Evolutionary conservation across 2,797 vertebrate species (phyloP).

Genomic region (Sciurus vulgaris): DNA sequence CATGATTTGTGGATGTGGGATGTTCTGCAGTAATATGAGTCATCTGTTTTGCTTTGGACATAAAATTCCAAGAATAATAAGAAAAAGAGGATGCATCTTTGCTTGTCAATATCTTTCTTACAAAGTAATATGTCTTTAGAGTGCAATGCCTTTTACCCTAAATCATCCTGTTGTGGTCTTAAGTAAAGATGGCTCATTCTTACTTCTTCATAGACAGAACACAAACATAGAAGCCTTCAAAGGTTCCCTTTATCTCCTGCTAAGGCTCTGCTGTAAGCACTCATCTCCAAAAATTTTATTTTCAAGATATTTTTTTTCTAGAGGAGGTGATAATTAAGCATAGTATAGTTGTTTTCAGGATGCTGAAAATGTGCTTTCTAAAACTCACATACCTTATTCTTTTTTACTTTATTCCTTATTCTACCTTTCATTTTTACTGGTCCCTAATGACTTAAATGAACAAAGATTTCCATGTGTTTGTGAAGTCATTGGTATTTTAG

Average conservation of each 20-base stretch:
- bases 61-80: slow-evolving; percentile 68
- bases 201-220: slow-evolving; percentile 10
- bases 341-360: not conserved
- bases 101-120: slow-evolving; percentile 40
- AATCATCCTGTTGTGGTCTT: not conserved
- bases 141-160: slow-evolving; percentile 4
- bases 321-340: not conserved
- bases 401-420: not conserved
- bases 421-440: not conserved
- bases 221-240: not conserved
- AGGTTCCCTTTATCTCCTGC: not conserved
- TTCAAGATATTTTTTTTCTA: not conserved
- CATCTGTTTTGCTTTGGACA: slow-evolving; percentile 61
- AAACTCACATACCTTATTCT: not conserved
- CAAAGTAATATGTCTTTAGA: slow-evolving; percentile 30
- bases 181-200: not conserved
- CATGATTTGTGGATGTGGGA: slow-evolving; percentile 64
- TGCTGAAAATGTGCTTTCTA: not conserved
- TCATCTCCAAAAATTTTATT: not conserved
- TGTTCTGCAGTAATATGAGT: slow-evolving; percentile 57
- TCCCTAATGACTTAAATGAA: not conserved
- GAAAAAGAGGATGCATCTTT: slow-evolving; percentile 54
- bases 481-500: not conserved
- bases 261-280: not conserved
- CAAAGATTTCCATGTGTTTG: not conserved